Conservation (phyloP, 2,888 invertebrate species). For the Drosophila ustulata region DNA sequence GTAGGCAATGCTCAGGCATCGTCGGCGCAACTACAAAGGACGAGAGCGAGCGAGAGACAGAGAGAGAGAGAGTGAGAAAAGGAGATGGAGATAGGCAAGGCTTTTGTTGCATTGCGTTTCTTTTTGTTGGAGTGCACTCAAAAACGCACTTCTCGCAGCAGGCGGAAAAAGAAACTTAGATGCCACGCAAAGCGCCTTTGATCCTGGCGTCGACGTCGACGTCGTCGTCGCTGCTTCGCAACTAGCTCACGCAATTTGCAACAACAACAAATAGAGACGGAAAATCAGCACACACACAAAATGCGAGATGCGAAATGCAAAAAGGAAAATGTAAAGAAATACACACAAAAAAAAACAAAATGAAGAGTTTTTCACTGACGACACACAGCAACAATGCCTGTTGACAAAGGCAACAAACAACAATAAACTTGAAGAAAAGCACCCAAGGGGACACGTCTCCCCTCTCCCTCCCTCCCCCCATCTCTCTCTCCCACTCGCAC, state of each 20-base stretch:
- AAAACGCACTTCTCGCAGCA: slow-evolving; percentile 72
- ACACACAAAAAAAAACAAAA: slow-evolving; percentile 34
- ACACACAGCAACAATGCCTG: slow-evolving; percentile 41
- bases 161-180: slow-evolving; percentile 52
- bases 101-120: slow-evolving; percentile 69
- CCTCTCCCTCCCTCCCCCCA: background rate
- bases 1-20: slow-evolving; percentile 72
- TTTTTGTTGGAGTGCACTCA: slow-evolving; percentile 73
- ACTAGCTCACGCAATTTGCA: slow-evolving; percentile 78
- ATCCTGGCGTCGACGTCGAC: slow-evolving; percentile 63
- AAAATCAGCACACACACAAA: background rate
- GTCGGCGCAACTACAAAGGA: slow-evolving; percentile 64
- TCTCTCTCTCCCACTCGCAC: background rate
- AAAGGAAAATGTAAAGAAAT: slow-evolving; percentile 40
- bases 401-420: slow-evolving; percentile 68
- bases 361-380: slow-evolving; percentile 53
- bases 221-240: slow-evolving; percentile 39
- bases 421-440: slow-evolving; percentile 61
- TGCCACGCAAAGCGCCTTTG: slow-evolving; percentile 71
- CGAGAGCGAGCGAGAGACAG: background rate
- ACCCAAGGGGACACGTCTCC: slow-evolving; percentile 35
- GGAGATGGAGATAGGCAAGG: background rate
- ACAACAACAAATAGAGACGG: slow-evolving; percentile 46
- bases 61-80: background rate
- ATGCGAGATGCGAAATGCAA: slow-evolving; percentile 11